Evolutionary conservation across 64 coral and sea anemone genomes (phyloP), one percentile per base, ranked within the genome.

Genomic region (Dendrophyllia cribrosa): DNA sequence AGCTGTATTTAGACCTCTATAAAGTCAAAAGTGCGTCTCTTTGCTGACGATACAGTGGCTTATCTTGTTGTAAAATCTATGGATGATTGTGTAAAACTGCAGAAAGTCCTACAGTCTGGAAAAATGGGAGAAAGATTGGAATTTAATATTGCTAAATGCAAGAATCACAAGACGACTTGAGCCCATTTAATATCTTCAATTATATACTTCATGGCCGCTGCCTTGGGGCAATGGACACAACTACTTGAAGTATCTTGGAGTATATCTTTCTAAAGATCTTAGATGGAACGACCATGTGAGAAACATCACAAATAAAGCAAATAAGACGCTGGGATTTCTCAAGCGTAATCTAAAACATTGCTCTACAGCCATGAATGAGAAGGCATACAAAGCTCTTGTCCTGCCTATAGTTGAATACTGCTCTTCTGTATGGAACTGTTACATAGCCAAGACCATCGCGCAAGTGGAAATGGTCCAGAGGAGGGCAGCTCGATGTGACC

Each of bases 211-310:
- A 76, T 61, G 67, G 89, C 16, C n/a, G 25, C 20, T 21, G 1
- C 49, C 79, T 91, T 53, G 79, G 83, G 15, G 69, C 63, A 59
- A 19, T 85, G 44, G 78, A 71, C 23, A 22, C 65, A 5, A 58
- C 55, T 12, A 82, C n/a, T n/a, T n/a, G n/a, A n/a, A 82, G 51
- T 91, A 91, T 75, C 79, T 91, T 46, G 89, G 89, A 58, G 89
- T 83, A 21, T 34, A 91, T 61, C 67, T 91, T 16, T 91, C 89
- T 5, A 73, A 46, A 52, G 79, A 91, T 48, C 89, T 91, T 26
- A 52, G 78, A 24, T 91, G 89, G 59, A 90, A 90, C 69, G 76
- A 78, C 0, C 75, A 79, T 50, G 46, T 90, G n/a, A 79, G n/a
- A 47, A 78, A 79, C 47, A 90, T 90, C 48, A n/a, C n/a, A n/a